Evolutionary conservation across 1,140 invertebrate species (phyloP).

Genomic region (Lepidurus couesii): DNA sequence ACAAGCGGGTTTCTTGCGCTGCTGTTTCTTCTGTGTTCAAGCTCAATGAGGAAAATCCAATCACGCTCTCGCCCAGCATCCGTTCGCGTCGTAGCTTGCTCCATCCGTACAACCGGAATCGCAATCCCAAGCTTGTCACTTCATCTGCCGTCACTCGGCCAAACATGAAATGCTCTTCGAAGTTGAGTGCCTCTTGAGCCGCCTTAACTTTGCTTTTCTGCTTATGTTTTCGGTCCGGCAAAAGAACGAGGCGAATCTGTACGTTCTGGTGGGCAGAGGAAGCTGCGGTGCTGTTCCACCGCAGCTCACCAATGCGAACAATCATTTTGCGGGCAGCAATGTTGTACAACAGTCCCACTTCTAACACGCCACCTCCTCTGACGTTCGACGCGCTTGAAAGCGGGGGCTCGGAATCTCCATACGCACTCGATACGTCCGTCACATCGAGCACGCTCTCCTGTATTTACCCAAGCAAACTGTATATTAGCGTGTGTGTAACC

Average conservation of each 20-base stretch:
- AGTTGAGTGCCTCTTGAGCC: constrained; percentile 67
- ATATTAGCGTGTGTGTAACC: not conserved
- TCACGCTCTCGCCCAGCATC: constrained; percentile 80
- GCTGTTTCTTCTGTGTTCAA: constrained; percentile 62
- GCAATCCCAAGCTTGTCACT: constrained; percentile 80
- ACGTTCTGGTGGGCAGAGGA: constrained; percentile 26
- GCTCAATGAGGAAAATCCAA: constrained; percentile 80
- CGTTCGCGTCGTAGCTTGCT: constrained; percentile 82
- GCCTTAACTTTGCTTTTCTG: constrained; percentile 85
- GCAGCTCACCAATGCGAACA: constrained; percentile 52
- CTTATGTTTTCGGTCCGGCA: constrained; percentile 87
- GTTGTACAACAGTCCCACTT: constrained; percentile 82
- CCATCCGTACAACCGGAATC: constrained; percentile 83
- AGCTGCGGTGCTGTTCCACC: not conserved
- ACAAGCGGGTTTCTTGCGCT: constrained; percentile 55
- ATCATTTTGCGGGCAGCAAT: constrained; percentile 83
- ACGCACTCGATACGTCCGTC: constrained; percentile 42
- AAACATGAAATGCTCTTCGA: constrained; percentile 85
- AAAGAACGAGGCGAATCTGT: constrained; percentile 72
- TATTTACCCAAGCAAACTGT: not conserved
- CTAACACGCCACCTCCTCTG: constrained; percentile 64
- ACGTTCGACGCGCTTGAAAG: constrained; percentile 6
- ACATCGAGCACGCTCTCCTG: constrained; percentile 48
- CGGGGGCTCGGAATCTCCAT: constrained; percentile 35
- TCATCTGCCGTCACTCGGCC: constrained; percentile 88